These are phyloP conservation scores for Drosophila pallidifrons DNA, from an alignment of 1,140 invertebrate genomes.

Conservation along the genomic window DNA sequence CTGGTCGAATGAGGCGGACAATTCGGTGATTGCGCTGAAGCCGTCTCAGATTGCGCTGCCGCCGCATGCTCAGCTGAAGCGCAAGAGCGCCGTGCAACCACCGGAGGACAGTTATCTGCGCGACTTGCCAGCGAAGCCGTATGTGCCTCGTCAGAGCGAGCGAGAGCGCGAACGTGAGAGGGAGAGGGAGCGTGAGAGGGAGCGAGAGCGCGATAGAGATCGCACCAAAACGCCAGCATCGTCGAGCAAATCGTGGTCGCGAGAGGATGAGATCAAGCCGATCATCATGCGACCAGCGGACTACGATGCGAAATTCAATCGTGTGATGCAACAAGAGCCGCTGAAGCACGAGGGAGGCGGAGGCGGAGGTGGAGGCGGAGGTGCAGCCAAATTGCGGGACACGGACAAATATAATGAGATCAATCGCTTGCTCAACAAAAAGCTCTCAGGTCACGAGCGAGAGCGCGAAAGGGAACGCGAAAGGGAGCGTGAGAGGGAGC, in stretches of 20 bases:
- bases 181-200: constrained; percentile 29
- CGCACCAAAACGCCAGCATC: constrained; percentile 68
- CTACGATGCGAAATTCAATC: constrained; percentile 83
- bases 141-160: constrained; percentile 66
- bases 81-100: constrained; percentile 79
- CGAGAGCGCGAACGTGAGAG: constrained; percentile 47
- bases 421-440: constrained; percentile 77
- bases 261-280: constrained; percentile 81
- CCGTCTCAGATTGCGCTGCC: constrained; percentile 76
- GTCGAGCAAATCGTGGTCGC: constrained; percentile 65
- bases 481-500: constrained; percentile 9
- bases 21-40: constrained; percentile 80
- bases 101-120: constrained; percentile 80
- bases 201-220: constrained; percentile 41
- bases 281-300: constrained; percentile 79
- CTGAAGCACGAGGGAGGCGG: constrained; percentile 30
- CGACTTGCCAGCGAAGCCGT: constrained; percentile 79
- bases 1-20: constrained; percentile 83
- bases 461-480: constrained; percentile 18
- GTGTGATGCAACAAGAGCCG: constrained; percentile 73
- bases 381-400: constrained; percentile 61
- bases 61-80: constrained; percentile 66
- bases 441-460: constrained; percentile 55
- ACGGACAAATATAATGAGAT: constrained; percentile 80
- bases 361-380: constrained; percentile 10